Percentiles rank a stretch among this genome's conserved stretches.
Conservation (phyloP, 2,888 invertebrate species). For the Keiferia lycopersicella region DNA sequence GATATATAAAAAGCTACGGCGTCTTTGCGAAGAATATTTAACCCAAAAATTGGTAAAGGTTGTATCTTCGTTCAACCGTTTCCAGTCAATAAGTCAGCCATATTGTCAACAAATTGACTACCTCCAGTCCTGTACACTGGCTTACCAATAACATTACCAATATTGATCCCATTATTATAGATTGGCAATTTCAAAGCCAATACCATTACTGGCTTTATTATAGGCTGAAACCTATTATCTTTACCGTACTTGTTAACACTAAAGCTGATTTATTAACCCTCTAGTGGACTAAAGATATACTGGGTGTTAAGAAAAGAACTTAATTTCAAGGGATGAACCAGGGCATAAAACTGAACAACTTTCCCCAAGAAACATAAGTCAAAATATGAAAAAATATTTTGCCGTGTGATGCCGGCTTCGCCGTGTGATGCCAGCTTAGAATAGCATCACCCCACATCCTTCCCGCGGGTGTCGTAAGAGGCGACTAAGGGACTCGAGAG, state of each 20-base stretch:
- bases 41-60: too few species aligned
- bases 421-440: too few species aligned
- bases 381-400: too few species aligned
- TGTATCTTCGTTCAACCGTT: too few species aligned
- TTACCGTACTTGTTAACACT: background rate
- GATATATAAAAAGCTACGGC: too few species aligned
- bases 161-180: background rate
- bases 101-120: background rate
- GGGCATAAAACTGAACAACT: background rate
- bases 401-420: too few species aligned
- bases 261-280: background rate
- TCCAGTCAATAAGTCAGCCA: background rate
- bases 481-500: too few species aligned
- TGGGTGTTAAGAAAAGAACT: background rate
- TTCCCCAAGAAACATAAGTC: too few species aligned
- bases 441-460: too few species aligned
- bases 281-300: background rate
- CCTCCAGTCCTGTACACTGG: background rate
- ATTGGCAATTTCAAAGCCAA: slow-evolving; percentile 5
- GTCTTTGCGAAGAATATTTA: too few species aligned
- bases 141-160: background rate
- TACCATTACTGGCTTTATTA: background rate
- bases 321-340: too few species aligned
- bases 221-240: background rate
- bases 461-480: too few species aligned